A percentile compares a stretch with the other conserved stretches of the same genome.
Evolutionary conservation across 1,140 invertebrate genomes (phyloP).

Genomic region (Temnothorax nylanderi): DNA sequence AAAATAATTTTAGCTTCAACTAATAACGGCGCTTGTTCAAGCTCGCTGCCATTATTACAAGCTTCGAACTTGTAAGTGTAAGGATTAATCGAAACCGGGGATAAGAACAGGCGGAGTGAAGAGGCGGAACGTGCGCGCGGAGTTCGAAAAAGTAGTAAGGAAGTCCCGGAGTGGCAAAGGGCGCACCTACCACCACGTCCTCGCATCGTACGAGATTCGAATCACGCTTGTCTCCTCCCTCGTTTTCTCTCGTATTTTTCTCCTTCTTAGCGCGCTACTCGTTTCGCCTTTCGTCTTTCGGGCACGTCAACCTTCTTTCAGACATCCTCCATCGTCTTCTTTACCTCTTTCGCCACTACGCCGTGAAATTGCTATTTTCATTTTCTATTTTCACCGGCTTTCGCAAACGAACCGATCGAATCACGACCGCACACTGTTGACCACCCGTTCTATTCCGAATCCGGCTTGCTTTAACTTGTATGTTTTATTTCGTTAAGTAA

Average conservation of each 20-base stretch:
- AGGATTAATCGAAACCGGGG: slow-evolving; percentile 56
- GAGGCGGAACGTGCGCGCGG: slow-evolving; percentile 40
- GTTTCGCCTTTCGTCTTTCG: slow-evolving; percentile 62
- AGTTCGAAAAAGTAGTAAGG: slow-evolving; percentile 63
- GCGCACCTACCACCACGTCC: slow-evolving; percentile 52
- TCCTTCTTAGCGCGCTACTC: slow-evolving; percentile 27
- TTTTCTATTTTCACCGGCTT: slow-evolving; percentile 69
- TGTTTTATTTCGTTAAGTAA: background rate
- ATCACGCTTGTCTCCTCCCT: slow-evolving; percentile 77
- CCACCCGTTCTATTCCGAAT: background rate
- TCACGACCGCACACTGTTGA: slow-evolving; percentile 23
- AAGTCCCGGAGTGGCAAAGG: slow-evolving; percentile 71
- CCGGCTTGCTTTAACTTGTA: background rate
- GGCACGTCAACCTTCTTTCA: slow-evolving; percentile 72
- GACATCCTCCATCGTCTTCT: slow-evolving; percentile 53
- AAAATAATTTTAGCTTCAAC: background rate
- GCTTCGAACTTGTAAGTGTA: background rate
- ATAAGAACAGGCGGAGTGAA: slow-evolving; percentile 30
- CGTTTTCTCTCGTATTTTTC: slow-evolving; percentile 15
- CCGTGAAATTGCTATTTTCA: slow-evolving; percentile 79
- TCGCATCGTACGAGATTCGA: slow-evolving; percentile 73
- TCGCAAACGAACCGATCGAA: slow-evolving; percentile 40
- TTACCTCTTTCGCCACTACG: slow-evolving; percentile 52
- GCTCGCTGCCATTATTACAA: slow-evolving; percentile 37
- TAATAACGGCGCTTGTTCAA: background rate